Conservation (phyloP, 2,113 vertebrate species). For the Siniperca chuatsi region DNA sequence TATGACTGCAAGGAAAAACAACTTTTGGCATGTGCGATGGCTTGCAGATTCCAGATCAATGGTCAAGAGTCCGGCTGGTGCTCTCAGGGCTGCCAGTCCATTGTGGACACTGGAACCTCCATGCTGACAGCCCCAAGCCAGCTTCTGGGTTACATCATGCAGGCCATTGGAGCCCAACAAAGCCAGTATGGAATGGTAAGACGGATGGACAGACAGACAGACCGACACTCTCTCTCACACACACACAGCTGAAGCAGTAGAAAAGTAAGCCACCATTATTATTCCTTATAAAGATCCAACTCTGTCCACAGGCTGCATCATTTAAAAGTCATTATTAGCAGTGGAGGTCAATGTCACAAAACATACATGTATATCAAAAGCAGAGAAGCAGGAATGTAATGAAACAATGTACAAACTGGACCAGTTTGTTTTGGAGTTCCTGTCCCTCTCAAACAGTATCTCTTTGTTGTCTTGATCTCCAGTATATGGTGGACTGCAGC, state of each 20-base stretch:
- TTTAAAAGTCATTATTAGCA: background rate
- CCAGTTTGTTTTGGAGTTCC: background rate
- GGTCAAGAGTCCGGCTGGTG: conserved; percentile 71
- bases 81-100: conserved; percentile 78
- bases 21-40: background rate
- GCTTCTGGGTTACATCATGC: conserved; percentile 63
- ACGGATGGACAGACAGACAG: background rate
- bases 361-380: background rate
- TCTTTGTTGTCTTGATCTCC: conserved; percentile 19
- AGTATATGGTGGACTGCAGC: conserved; percentile 76
- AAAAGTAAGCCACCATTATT: background rate
- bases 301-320: background rate
- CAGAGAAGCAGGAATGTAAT: background rate
- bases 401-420: background rate
- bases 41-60: conserved; percentile 73
- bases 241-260: background rate
- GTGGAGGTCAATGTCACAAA: background rate
- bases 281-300: background rate
- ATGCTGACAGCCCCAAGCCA: conserved; percentile 70
- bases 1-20: background rate
- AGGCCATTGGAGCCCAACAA: conserved; percentile 76
- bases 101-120: conserved; percentile 83
- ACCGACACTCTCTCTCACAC: too few species aligned
- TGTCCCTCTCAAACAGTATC: background rate
- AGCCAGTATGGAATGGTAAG: conserved; percentile 73